Evolutionary conservation across 2,888 invertebrate genomes (phyloP), one percentile per base, ranked within the genome.

Genomic region (Alentia gelatinosa): DNA sequence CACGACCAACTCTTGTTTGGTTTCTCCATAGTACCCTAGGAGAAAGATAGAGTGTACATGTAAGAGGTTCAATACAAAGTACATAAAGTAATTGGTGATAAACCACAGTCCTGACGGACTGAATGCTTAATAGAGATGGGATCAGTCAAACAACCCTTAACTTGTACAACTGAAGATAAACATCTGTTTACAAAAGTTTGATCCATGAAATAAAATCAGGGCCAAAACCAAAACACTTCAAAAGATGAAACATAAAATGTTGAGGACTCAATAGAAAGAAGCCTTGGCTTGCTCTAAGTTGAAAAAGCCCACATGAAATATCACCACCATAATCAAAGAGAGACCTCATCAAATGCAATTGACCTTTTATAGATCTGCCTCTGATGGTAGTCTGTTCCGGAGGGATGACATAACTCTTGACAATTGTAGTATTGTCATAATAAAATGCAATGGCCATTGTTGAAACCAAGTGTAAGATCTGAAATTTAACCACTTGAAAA

Each of bases 21-120:
- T n/a, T n/a, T n/a, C n/a, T n/a, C n/a, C 0, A 37, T 15, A 30
- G 39, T 23, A 23, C 40, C 75, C 26, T 90, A 75, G 40, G 40
- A 19, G 42, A 75, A 7, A 39, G 75, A 39, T 7, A 37, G n/a
- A 63, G 0, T 26, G 19, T 63, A 33, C 0, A n/a, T 1, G 79
- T 50, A 26, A 90, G n/a, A n/a, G 90, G 90, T 50, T 90, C 90
- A 12, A 90, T 79, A 39, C 42, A 90, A 12, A 90, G 0, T 0
- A 90, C 79, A 79, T 39, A 90, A 0, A 90, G 12, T 0, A 75
- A 40, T 0, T n/a, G 90, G 90, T 0, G 90, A 90, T 9, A 90
- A 33, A 33, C 39, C n/a, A n/a, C 79, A 79, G 0, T 84, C 90
- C 37, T 90, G 90, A 9, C 90, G 5, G 0, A 79, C 47, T 1